Evolutionary conservation across 2,113 vertebrate species (phyloP).

Genomic region (Clinocottus analis): DNA sequence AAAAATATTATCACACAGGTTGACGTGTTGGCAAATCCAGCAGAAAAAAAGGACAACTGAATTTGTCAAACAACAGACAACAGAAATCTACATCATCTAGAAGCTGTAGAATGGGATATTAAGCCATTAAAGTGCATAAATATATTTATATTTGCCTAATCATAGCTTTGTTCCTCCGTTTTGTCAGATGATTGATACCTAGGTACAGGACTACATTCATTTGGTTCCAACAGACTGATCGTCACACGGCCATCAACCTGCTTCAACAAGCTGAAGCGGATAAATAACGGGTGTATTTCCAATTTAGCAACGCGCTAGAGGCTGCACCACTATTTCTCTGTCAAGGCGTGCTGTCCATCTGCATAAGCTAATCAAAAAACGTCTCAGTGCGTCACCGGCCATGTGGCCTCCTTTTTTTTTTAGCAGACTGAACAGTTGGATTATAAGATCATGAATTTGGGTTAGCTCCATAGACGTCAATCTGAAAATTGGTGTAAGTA

Average conservation of each 20-base stretch:
- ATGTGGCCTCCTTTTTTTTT: constrained; percentile 46
- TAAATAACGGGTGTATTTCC: constrained; percentile 8
- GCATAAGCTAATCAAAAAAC: constrained; percentile 38
- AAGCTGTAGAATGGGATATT: background rate
- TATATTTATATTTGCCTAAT: too few species aligned
- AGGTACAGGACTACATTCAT: background rate
- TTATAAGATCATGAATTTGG: constrained; percentile 78
- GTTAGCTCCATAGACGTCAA: constrained; percentile 74
- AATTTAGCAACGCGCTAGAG: constrained; percentile 13
- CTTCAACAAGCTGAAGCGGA: background rate
- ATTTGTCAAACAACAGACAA: background rate
- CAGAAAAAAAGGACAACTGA: constrained; percentile 10
- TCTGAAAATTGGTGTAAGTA: constrained; percentile 68
- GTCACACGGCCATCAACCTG: background rate
- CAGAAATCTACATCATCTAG: background rate
- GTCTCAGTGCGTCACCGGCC: constrained; percentile 25
- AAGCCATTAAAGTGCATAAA: too few species aligned
- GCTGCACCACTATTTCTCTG: constrained; percentile 26
- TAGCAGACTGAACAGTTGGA: constrained; percentile 73
- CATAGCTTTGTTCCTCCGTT: background rate
- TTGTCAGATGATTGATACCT: background rate
- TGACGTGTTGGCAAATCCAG: background rate
- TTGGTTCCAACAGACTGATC: background rate
- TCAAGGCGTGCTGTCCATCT: constrained; percentile 20
- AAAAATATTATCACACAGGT: background rate